These are phyloP conservation scores for Eclectus roratus DNA, from an alignment of 2,113 vertebrate genomes.

Conservation along the genomic window DNA sequence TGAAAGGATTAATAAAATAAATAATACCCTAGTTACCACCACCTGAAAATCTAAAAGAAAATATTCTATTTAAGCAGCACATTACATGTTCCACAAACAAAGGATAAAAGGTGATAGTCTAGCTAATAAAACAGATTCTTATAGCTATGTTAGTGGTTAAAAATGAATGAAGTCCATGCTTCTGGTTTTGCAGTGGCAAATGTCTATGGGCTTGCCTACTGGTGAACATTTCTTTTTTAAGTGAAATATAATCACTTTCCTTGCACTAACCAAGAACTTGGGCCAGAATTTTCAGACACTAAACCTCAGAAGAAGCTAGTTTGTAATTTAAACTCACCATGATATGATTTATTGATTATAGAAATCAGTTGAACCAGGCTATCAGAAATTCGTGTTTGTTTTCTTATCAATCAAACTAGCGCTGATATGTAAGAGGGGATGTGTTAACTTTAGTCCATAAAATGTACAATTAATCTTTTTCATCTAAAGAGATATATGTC, in stretches of 20 bases:
- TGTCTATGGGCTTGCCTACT: neutral
- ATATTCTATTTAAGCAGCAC: conserved; percentile 53
- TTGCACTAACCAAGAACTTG: neutral
- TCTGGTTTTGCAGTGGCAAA: neutral
- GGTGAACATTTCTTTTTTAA: neutral
- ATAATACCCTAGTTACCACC: conserved; percentile 53
- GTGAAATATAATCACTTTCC: neutral
- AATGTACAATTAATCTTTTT: neutral
- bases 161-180: neutral
- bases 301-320: neutral
- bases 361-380: neutral
- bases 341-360: neutral
- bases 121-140: conserved; percentile 28
- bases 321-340: neutral
- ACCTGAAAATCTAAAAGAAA: conserved; percentile 58
- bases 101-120: conserved; percentile 25
- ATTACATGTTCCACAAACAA: neutral
- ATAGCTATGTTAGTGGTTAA: neutral
- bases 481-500: neutral
- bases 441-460: neutral
- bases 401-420: neutral
- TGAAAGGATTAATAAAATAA: conserved; percentile 62
- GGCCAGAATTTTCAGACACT: neutral
- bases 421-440: neutral
- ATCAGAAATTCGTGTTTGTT: neutral